phyloP scores from a whole-genome alignment of 2,113 vertebrate genomes.

The Entosphenus tridentatus region DNA sequence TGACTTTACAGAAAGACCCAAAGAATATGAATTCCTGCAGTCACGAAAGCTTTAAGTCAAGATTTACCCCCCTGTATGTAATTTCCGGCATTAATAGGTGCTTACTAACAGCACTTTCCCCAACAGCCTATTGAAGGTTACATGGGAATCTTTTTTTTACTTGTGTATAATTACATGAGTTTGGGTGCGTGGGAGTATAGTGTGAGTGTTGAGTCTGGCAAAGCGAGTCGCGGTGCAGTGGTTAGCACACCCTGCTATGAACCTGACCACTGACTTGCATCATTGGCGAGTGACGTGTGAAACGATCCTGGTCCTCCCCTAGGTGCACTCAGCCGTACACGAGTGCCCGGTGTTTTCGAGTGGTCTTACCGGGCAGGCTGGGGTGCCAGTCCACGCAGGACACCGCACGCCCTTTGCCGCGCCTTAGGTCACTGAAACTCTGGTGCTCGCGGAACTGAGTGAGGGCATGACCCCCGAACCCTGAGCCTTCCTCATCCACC shows the following conservation, averaged over 20 bases:
- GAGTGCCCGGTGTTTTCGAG: not conserved
- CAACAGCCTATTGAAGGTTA: too few species aligned
- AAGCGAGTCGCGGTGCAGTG: not conserved
- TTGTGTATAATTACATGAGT: too few species aligned
- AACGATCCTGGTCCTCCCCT: too few species aligned
- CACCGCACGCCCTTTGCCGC: conserved; percentile 36
- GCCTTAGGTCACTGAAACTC: conserved; percentile 36
- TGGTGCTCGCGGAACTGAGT: conserved; percentile 37
- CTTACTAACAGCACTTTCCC: too few species aligned
- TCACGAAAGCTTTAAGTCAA: too few species aligned
- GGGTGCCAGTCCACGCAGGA: conserved; percentile 62
- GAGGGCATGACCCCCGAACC: conserved; percentile 24
- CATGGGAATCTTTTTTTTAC: too few species aligned
- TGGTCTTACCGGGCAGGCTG: conserved; percentile 34
- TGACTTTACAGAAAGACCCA: too few species aligned
- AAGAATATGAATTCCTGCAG: too few species aligned
- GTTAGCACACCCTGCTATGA: conserved; percentile 6
- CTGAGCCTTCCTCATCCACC: conserved; percentile 22
- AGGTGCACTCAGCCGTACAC: too few species aligned
- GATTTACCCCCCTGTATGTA: too few species aligned
- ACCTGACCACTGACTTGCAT: not conserved
- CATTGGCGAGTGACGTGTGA: not conserved
- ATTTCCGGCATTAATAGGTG: too few species aligned
- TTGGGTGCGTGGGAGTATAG: too few species aligned
- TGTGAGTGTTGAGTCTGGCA: not conserved